These are phyloP conservation scores for Venusia cambrica DNA, from an alignment of 2,888 invertebrate species.

Conservation along the genomic window DNA sequence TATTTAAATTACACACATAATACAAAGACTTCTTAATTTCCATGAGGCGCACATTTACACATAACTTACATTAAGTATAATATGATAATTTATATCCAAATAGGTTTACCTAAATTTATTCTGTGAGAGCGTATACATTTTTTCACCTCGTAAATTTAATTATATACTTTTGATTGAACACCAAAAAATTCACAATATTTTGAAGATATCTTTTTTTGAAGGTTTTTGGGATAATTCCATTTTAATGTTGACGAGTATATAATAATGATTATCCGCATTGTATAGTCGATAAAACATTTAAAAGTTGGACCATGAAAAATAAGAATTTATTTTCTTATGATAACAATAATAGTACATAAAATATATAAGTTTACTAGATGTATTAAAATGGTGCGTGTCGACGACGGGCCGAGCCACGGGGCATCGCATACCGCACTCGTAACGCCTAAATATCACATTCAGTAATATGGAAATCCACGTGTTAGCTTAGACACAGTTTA, in stretches of 20 bases:
- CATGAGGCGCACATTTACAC: constrained; percentile 78
- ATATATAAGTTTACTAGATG: constrained; percentile 80
- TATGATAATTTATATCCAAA: constrained; percentile 75
- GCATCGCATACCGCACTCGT: constrained; percentile 71
- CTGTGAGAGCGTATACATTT: constrained; percentile 79
- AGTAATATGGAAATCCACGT: constrained; percentile 81
- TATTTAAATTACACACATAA: constrained; percentile 78
- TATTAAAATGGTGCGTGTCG: constrained; percentile 69
- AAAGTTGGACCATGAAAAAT: constrained; percentile 82
- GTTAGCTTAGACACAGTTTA: constrained; percentile 78
- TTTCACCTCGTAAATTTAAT: constrained; percentile 70
- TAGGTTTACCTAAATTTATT: constrained; percentile 76
- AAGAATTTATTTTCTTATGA: constrained; percentile 80
- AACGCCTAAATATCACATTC: constrained; percentile 82
- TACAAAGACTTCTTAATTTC: constrained; percentile 78
- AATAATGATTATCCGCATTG: constrained; percentile 78
- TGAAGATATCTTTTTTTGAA: constrained; percentile 75
- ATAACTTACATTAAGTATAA: constrained; percentile 73
- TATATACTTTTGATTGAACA: constrained; percentile 77
- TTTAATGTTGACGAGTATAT: constrained; percentile 76
- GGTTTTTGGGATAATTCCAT: constrained; percentile 70
- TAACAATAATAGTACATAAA: constrained; percentile 81
- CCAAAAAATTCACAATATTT: constrained; percentile 77
- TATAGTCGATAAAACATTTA: constrained; percentile 82
- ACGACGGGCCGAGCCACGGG: constrained; percentile 42